Evolutionary conservation across 2,888 invertebrate genomes (phyloP).

Genomic region (Lasioglossum villosulum): DNA sequence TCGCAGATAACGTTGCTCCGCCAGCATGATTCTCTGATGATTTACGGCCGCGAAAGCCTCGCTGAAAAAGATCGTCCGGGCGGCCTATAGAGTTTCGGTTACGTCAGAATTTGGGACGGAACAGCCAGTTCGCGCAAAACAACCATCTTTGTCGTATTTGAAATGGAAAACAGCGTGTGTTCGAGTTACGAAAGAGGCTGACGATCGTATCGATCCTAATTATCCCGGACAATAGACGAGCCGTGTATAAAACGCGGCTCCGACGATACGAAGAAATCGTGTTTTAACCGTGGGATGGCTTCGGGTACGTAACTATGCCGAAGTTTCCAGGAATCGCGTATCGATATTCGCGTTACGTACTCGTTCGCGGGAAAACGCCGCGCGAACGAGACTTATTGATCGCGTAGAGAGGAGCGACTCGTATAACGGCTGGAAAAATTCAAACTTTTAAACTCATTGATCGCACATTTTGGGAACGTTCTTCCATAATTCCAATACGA

Average conservation of each 20-base stretch:
- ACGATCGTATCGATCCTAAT: slow-evolving; percentile 31
- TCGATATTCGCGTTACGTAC: slow-evolving; percentile 23
- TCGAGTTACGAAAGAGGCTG: slow-evolving; percentile 22
- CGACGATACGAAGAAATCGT: slow-evolving; percentile 21
- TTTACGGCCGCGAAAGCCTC: neutral
- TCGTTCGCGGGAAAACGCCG: neutral
- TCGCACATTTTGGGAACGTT: neutral
- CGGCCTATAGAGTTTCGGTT: neutral
- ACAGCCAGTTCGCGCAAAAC: neutral
- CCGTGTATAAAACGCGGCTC: slow-evolving; percentile 18
- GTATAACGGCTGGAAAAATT: neutral
- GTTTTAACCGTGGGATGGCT: slow-evolving; percentile 24
- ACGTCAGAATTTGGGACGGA: neutral
- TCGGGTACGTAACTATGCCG: slow-evolving; percentile 3
- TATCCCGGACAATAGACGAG: slow-evolving; percentile 24
- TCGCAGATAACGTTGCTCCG: neutral
- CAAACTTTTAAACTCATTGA: neutral
- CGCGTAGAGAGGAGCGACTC: neutral
- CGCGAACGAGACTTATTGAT: neutral
- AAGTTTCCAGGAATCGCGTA: slow-evolving; percentile 35
- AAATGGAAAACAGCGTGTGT: slow-evolving; percentile 7
- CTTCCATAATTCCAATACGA: neutral
- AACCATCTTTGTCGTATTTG: slow-evolving; percentile 14
- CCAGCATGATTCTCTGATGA: neutral
- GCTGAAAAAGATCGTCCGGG: neutral